Percentiles rank a stretch among this genome's conserved stretches.
These are phyloP conservation scores for Falcunculus frontatus DNA, from an alignment of 2,113 vertebrate genomes.

Conservation along the genomic window DNA sequence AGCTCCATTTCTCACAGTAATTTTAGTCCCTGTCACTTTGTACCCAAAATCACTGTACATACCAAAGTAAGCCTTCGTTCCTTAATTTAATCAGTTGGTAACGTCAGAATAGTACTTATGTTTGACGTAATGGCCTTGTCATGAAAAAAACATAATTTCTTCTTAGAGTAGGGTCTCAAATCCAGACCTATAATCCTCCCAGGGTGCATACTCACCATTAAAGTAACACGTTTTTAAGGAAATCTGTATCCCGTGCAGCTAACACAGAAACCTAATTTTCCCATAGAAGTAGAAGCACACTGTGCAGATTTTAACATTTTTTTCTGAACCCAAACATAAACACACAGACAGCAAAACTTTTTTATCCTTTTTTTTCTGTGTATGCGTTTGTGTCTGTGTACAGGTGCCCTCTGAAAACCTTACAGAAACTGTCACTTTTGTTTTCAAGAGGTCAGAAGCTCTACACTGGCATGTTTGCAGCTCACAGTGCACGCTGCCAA, in stretches of 20 bases:
- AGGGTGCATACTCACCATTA: neutral
- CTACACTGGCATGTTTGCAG: neutral
- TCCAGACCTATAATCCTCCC: neutral
- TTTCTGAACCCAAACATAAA: neutral
- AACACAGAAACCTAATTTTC: neutral
- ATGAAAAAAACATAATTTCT: neutral
- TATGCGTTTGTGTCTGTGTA: rapidly evolving
- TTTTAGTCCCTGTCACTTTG: neutral
- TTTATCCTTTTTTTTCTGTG: no score
- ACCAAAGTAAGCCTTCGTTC: neutral
- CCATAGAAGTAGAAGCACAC: neutral
- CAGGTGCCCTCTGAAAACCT: neutral
- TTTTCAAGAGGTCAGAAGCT: neutral
- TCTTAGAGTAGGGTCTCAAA: neutral
- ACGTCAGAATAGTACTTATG: neutral
- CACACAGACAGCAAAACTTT: neutral
- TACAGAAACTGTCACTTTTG: neutral
- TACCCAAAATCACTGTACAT: neutral
- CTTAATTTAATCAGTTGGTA: neutral
- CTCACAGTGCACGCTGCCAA: neutral
- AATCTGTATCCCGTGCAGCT: neutral
- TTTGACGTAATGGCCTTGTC: neutral
- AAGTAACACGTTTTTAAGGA: neutral
- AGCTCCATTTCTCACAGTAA: neutral
- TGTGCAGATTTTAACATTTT: neutral